phyloP scores from a whole-genome alignment of 2,888 invertebrate genomes.

The Calliphora vomitoria region DNA sequence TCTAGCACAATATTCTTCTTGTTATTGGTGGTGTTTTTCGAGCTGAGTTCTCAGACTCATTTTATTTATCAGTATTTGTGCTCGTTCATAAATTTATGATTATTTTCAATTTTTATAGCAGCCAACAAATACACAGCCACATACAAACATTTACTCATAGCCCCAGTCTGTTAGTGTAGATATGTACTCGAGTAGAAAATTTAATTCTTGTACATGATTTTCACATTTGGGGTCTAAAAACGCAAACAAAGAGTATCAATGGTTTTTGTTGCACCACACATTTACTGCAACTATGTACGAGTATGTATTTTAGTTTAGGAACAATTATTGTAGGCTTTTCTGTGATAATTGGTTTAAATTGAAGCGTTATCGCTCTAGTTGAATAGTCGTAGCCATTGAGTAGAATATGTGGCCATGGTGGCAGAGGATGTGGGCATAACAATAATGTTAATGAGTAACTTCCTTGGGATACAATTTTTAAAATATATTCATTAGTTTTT shows the following conservation, averaged over 20 bases:
- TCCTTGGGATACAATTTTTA: slow-evolving; percentile 59
- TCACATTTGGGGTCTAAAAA: slow-evolving; percentile 35
- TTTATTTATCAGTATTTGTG: slow-evolving; percentile 61
- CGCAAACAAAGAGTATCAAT: slow-evolving; percentile 31
- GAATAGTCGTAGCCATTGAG: slow-evolving; percentile 39
- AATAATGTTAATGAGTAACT: slow-evolving; percentile 69
- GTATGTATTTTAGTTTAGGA: slow-evolving; percentile 28
- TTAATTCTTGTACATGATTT: slow-evolving; percentile 11
- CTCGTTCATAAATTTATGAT: slow-evolving; percentile 63
- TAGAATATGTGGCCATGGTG: slow-evolving; percentile 22
- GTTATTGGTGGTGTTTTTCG: slow-evolving; percentile 1
- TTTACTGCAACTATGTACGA: background rate
- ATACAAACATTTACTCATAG: background rate
- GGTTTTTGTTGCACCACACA: slow-evolving; percentile 10
- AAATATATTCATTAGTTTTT: background rate
- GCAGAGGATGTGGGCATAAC: slow-evolving; percentile 69
- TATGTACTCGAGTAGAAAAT: slow-evolving; percentile 5
- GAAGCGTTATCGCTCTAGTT: slow-evolving; percentile 66
- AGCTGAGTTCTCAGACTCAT: slow-evolving; percentile 4
- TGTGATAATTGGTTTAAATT: slow-evolving; percentile 69
- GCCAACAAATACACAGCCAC: background rate
- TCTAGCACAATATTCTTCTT: slow-evolving; percentile 7
- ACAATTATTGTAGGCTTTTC: slow-evolving; percentile 64
- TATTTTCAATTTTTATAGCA: slow-evolving; percentile 67
- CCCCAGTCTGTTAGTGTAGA: background rate